These are phyloP conservation scores for Myrmecophaga tridactyla DNA, from an alignment of 2,113 vertebrate genomes.

Conservation along the genomic window DNA sequence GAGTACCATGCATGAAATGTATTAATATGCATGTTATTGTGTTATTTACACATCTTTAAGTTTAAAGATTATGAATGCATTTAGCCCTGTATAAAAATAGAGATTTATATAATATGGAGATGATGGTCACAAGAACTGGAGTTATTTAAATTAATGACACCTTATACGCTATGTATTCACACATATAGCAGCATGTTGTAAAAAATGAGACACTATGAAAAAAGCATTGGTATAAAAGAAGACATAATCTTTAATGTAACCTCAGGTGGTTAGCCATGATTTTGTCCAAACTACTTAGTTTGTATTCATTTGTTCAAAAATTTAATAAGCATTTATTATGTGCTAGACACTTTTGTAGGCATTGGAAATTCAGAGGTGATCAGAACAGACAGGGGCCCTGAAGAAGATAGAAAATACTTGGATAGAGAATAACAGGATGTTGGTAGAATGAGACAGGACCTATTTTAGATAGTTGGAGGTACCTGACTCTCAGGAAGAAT, in stretches of 20 bases:
- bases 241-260: not conserved
- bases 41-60: not conserved
- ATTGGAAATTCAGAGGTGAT: not conserved
- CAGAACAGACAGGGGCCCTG: not conserved
- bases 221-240: conserved; percentile 4
- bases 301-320: conserved; percentile 21
- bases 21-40: not conserved
- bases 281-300: not conserved
- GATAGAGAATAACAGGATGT: not conserved
- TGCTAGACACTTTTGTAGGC: not conserved
- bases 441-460: not conserved
- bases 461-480: not conserved
- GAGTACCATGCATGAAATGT: not conserved
- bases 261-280: not conserved
- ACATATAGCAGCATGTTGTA: not conserved
- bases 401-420: not conserved
- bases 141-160: not conserved
- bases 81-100: not conserved
- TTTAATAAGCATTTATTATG: not conserved
- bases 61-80: not conserved
- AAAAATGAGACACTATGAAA: not conserved
- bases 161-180: not conserved
- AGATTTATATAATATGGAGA: not conserved
- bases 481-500: not conserved
- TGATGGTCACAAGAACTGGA: not conserved